Conservation (phyloP, 2,113 vertebrate genomes). For the Corythornis cristatus region DNA sequence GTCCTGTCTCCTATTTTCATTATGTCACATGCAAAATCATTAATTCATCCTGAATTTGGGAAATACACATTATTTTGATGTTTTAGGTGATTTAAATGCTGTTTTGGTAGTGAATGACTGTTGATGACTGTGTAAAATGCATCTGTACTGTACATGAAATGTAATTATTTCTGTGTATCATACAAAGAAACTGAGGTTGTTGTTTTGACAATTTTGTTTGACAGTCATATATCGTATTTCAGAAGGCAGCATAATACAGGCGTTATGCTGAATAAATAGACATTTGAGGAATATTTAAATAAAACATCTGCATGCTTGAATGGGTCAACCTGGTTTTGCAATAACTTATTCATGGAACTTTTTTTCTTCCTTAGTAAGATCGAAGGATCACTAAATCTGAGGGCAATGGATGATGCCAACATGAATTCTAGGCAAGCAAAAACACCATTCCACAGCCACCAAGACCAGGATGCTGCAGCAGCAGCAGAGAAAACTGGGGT, state of each 20-base stretch:
- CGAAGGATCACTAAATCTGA: neutral
- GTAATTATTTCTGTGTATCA: slow-evolving; percentile 89
- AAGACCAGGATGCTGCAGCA: neutral
- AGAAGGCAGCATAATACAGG: slow-evolving; percentile 77
- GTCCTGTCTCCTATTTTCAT: slow-evolving; percentile 49
- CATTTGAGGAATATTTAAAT: slow-evolving; percentile 82
- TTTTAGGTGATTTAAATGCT: slow-evolving; percentile 82
- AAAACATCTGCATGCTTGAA: slow-evolving; percentile 87
- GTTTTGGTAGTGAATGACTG: slow-evolving; percentile 82
- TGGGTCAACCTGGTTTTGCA: slow-evolving; percentile 72
- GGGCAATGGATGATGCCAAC: neutral
- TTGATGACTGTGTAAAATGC: slow-evolving; percentile 87
- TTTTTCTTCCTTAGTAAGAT: neutral
- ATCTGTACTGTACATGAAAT: slow-evolving; percentile 88
- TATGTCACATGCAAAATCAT: slow-evolving; percentile 52
- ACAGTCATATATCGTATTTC: slow-evolving; percentile 80
- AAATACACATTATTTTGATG: slow-evolving; percentile 75
- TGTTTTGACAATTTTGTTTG: slow-evolving; percentile 81
- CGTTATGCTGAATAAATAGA: slow-evolving; percentile 83
- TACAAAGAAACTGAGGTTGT: slow-evolving; percentile 81
- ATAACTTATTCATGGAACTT: slow-evolving; percentile 43
- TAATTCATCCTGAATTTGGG: slow-evolving; percentile 71
- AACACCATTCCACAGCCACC: neutral
- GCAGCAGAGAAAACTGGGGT: neutral
- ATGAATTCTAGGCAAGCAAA: neutral